Percentiles rank a stretch among this genome's conserved stretches.
Evolutionary conservation across 2,797 vertebrate genomes (phyloP).

Genomic region (Poeciliopsis turneri): DNA sequence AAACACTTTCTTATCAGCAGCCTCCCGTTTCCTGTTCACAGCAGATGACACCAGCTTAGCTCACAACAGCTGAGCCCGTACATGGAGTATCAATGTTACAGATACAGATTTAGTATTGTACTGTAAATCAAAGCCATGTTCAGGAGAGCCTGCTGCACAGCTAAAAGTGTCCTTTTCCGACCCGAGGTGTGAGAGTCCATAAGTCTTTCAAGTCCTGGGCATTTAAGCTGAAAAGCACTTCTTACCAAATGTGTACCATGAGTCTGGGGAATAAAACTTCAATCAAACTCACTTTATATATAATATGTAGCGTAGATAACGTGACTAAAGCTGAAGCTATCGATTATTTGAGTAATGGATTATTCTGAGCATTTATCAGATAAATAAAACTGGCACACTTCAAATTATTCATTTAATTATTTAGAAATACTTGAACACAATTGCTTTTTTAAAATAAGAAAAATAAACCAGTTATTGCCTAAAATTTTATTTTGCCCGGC

Average conservation of each 20-base stretch:
- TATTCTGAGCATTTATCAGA: no score
- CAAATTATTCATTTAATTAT: no score
- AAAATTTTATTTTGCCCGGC: no score
- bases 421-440: no score
- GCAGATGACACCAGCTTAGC: slow-evolving; percentile 51
- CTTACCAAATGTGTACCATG: slow-evolving; percentile 4
- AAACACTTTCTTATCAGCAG: slow-evolving; percentile 67
- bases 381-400: no score
- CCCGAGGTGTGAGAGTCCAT: slow-evolving; percentile 5
- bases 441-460: no score
- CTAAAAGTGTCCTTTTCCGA: not conserved
- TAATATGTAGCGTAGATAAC: no score
- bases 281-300: no score
- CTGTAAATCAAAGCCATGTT: slow-evolving; percentile 24
- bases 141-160: not conserved
- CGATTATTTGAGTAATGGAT: no score
- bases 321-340: no score
- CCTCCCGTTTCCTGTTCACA: slow-evolving; percentile 62
- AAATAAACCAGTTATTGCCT: no score
- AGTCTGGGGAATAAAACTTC: not conserved
- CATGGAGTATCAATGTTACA: not conserved
- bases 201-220: not conserved
- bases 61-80: slow-evolving; percentile 1
- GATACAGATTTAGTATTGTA: not conserved
- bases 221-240: slow-evolving; percentile 16